Percentiles rank a stretch among this genome's conserved stretches.
Conservation (phyloP, 2,888 invertebrate genomes). For the Bursaphelenchus okinawaensis region DNA sequence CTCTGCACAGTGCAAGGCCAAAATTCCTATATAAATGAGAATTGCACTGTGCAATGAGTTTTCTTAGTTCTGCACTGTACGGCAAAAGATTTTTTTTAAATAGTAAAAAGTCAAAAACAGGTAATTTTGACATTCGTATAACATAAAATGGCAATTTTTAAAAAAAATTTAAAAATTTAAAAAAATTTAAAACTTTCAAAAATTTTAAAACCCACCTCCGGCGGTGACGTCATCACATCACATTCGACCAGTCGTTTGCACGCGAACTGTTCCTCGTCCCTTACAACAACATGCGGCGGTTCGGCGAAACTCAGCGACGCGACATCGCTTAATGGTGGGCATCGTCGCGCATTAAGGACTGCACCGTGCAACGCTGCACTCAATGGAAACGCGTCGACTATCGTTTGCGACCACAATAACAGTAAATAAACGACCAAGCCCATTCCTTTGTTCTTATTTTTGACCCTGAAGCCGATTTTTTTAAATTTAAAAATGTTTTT, state of each 20-base stretch:
- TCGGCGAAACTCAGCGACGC: constrained; percentile 14
- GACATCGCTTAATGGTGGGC: constrained; percentile 10
- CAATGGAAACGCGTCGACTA: not conserved
- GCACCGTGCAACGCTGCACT: not conserved
- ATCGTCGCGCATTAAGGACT: not conserved
- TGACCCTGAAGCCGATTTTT: not conserved
- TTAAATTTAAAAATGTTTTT: no score
- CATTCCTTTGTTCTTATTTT: not conserved
- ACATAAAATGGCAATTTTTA: no score
- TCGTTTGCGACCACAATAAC: not conserved
- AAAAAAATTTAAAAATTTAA: no score
- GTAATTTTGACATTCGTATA: no score
- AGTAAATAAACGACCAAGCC: not conserved
- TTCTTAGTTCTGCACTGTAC: no score
- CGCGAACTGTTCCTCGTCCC: constrained; percentile 8
- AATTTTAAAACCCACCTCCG: no score
- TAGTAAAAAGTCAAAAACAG: no score
- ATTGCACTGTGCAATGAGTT: no score
- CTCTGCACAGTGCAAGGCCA: no score
- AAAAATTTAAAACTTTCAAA: no score
- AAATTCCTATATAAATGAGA: no score
- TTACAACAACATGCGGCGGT: constrained; percentile 2
- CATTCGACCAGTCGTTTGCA: constrained; percentile 15
- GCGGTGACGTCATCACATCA: constrained; percentile 14
- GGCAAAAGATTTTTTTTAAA: no score